Conservation (phyloP, 2,113 vertebrate species). For the Ceyx melanurus region DNA sequence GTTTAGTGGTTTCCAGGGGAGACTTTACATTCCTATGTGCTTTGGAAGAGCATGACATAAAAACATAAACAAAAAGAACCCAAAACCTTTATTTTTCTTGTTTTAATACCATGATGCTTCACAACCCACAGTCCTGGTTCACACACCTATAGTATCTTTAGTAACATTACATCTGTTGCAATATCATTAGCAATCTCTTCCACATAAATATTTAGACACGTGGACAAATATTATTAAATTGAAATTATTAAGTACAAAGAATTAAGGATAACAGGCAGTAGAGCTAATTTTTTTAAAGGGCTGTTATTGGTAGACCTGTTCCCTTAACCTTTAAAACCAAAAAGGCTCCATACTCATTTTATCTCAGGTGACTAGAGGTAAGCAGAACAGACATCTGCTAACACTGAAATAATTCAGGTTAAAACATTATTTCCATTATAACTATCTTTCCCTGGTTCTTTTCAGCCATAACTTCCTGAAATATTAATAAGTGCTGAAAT, state of each 20-base stretch:
- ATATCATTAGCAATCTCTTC: not conserved
- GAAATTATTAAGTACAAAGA: not conserved
- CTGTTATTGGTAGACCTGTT: not conserved
- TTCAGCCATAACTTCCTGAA: conserved; percentile 25
- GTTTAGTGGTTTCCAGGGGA: not conserved
- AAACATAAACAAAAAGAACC: not conserved
- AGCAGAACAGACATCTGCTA: not conserved
- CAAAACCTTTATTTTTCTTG: not conserved
- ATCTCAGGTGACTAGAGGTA: not conserved
- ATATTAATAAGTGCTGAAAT: conserved; percentile 17
- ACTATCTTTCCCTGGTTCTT: not conserved
- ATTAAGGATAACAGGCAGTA: not conserved
- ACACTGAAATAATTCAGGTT: not conserved
- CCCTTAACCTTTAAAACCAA: not conserved
- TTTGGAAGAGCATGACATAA: not conserved
- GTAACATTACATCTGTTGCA: not conserved
- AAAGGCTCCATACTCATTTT: not conserved
- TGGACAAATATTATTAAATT: not conserved
- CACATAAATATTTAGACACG: not conserved
- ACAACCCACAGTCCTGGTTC: not conserved
- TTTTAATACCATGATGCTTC: not conserved
- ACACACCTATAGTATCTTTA: not conserved
- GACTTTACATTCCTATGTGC: not conserved
- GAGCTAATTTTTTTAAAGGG: not conserved
- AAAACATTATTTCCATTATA: not conserved